Percentiles rank a stretch among this genome's conserved stretches.
Evolutionary conservation across 2,888 invertebrate species (phyloP).

Genomic region (Axea sp.): DNA sequence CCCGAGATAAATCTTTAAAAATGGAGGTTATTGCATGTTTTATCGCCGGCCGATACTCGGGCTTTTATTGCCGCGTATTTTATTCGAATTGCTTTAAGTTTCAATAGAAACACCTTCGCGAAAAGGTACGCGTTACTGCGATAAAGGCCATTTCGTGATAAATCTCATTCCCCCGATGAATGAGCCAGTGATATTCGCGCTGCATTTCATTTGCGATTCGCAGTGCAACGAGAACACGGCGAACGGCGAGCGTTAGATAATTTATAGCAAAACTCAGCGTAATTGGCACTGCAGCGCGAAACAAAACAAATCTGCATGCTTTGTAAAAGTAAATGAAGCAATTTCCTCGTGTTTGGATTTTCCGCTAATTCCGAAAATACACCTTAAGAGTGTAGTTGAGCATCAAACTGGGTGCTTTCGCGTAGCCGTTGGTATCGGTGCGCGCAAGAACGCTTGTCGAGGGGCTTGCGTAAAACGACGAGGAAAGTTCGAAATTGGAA

Average conservation of each 20-base stretch:
- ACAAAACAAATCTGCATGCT: constrained; percentile 23
- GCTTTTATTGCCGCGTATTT: too few species aligned
- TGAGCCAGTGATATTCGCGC: too few species aligned
- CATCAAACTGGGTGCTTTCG: constrained; percentile 19
- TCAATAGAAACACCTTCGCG: too few species aligned
- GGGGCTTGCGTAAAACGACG: constrained; percentile 51
- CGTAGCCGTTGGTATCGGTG: constrained; percentile 30
- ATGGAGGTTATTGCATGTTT: too few species aligned
- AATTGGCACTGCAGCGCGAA: constrained; percentile 15
- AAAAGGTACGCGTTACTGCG: too few species aligned
- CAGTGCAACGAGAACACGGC: too few species aligned
- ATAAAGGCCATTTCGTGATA: too few species aligned
- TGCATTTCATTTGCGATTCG: too few species aligned
- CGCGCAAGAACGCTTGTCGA: constrained; percentile 38
- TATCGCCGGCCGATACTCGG: too few species aligned
- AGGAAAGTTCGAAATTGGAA: constrained; percentile 56
- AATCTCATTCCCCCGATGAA: too few species aligned
- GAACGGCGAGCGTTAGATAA: background rate
- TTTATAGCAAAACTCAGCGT: constrained; percentile 1
- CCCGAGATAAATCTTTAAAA: too few species aligned
- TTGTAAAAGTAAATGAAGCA: constrained; percentile 37
- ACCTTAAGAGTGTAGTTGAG: constrained; percentile 20
- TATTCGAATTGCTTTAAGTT: too few species aligned
- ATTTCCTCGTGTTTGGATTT: constrained; percentile 29
- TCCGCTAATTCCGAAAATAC: constrained; percentile 49